Conservation (phyloP, 2,888 invertebrate species). For the Nomada flava region DNA sequence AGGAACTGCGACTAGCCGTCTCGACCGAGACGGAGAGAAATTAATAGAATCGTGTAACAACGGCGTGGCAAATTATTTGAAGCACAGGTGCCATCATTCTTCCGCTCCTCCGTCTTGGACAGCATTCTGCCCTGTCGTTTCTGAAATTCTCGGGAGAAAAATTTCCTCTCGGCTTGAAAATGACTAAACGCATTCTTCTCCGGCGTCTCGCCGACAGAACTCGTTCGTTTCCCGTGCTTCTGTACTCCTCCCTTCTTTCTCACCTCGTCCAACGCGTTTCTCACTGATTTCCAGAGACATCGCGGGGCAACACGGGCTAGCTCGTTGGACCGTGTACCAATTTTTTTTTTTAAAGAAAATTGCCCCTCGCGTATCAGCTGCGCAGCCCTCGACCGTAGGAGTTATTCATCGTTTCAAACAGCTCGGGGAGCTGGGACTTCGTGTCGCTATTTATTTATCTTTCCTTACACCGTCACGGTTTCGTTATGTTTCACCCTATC, state of each 20-base stretch:
- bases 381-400: not conserved
- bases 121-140: conserved; percentile 13
- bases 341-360: conserved; percentile 18
- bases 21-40: not conserved
- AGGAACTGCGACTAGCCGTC: not conserved
- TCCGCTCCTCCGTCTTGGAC: not conserved
- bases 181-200: conserved; percentile 43
- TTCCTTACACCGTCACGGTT: too few species aligned
- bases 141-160: conserved; percentile 16
- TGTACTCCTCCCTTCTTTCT: not conserved
- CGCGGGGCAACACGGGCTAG: conserved; percentile 5
- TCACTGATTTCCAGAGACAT: conserved; percentile 26
- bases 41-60: not conserved
- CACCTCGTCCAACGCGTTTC: conserved; percentile 1
- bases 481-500: not conserved
- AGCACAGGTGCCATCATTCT: conserved; percentile 10
- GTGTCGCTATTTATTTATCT: not conserved
- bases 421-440: not conserved
- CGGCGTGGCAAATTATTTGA: conserved; percentile 18
- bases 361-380: not conserved
- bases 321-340: conserved; percentile 20
- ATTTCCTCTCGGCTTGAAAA: conserved; percentile 37
- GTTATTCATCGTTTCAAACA: not conserved
- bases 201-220: conserved; percentile 33
- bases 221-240: conserved; percentile 28